These are phyloP conservation scores for Entomobrya multifasciata DNA, from an alignment of 2,888 invertebrate species.

Conservation along the genomic window DNA sequence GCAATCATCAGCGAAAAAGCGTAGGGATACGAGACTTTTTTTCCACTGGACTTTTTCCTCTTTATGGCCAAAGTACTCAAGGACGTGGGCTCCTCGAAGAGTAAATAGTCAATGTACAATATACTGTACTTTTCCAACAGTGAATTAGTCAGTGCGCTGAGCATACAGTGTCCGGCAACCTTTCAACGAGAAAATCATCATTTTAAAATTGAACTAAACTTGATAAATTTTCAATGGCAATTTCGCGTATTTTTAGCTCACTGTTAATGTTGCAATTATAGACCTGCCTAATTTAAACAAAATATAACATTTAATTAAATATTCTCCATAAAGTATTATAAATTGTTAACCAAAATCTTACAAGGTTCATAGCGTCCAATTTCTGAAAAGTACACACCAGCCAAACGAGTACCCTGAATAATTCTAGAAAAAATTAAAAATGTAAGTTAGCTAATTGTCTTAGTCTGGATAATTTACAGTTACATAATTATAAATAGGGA, in stretches of 20 bases:
- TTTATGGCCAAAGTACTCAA: neutral
- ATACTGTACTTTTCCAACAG: neutral
- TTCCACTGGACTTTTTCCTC: neutral
- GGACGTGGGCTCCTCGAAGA: conserved; percentile 41
- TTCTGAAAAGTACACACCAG: conserved; percentile 33
- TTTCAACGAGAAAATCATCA: conserved; percentile 3
- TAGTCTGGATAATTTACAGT: neutral
- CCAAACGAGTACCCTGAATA: conserved; percentile 29
- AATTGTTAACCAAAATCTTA: too few species aligned
- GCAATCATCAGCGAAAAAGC: neutral
- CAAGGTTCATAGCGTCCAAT: conserved; percentile 54
- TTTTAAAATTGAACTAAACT: neutral
- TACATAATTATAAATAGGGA: neutral
- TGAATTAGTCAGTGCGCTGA: neutral
- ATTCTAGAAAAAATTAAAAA: conserved; percentile 10
- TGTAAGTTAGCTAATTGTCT: neutral
- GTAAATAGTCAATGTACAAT: conserved; percentile 22
- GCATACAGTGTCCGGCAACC: conserved; percentile 12
- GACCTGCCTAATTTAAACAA: conserved; percentile 21
- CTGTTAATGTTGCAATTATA: conserved; percentile 29
- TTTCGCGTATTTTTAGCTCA: neutral
- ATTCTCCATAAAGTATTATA: too few species aligned
- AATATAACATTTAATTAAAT: too few species aligned
- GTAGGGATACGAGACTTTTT: conserved; percentile 32
- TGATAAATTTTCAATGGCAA: neutral